Evolutionary conservation across 2,888 invertebrate genomes (phyloP).

Genomic region (Parnassius glacialis): DNA sequence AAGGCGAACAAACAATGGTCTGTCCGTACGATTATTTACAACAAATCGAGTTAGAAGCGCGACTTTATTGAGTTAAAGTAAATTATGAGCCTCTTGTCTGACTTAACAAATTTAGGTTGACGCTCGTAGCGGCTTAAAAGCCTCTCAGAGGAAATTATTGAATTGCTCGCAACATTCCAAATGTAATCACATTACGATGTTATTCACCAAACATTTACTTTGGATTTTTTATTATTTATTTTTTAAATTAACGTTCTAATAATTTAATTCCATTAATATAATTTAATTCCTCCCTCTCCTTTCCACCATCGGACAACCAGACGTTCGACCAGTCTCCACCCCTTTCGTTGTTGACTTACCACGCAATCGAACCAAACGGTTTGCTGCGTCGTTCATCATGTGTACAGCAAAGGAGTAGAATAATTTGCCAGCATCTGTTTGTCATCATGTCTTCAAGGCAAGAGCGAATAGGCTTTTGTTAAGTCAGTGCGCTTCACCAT

Average conservation of each 20-base stretch:
- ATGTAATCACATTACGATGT: constrained; percentile 15
- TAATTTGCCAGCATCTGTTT: too few species aligned
- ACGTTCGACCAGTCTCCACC: too few species aligned
- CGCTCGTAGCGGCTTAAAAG: constrained; percentile 33
- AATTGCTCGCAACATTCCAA: constrained; percentile 31
- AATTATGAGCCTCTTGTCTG: constrained; percentile 70
- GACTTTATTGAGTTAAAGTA: constrained; percentile 65
- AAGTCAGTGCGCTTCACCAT: too few species aligned
- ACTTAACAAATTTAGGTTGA: constrained; percentile 46
- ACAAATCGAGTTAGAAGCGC: constrained; percentile 56
- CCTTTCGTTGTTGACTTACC: too few species aligned
- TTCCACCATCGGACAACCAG: too few species aligned
- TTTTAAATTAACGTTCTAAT: neutral
- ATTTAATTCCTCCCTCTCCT: too few species aligned
- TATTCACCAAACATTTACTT: neutral
- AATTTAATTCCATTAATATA: too few species aligned
- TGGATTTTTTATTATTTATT: neutral
- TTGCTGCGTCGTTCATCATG: too few species aligned
- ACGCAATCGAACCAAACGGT: too few species aligned
- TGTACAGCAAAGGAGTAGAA: too few species aligned
- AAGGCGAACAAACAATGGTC: constrained; percentile 47
- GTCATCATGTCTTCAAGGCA: too few species aligned
- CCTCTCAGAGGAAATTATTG: constrained; percentile 32
- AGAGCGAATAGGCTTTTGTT: too few species aligned
- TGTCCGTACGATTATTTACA: constrained; percentile 51